phyloP scores from a whole-genome alignment of 2,113 vertebrate genomes.

The Mystacornis crossleyi region DNA sequence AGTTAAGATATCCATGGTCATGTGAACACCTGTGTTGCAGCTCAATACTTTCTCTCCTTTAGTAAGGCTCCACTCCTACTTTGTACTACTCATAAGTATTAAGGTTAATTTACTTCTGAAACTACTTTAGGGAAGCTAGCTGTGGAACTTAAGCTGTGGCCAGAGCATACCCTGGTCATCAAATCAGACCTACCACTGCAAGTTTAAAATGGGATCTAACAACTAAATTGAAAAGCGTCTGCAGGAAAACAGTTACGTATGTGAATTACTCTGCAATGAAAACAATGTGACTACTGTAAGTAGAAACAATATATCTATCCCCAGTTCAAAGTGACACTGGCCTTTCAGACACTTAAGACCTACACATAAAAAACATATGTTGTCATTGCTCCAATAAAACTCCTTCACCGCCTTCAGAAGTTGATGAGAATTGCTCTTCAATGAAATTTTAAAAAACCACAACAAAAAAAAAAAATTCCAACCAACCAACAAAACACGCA shows the following conservation, averaged over 20 bases:
- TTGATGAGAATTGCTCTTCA: background rate
- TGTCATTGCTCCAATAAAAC: background rate
- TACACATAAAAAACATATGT: background rate
- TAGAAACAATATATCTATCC: background rate
- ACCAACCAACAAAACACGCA: background rate
- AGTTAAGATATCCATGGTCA: background rate
- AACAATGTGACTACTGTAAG: background rate
- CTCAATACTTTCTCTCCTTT: background rate
- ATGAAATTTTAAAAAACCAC: background rate
- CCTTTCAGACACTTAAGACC: background rate
- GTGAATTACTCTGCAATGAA: background rate
- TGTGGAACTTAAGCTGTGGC: background rate
- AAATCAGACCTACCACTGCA: background rate
- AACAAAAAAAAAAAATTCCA: background rate
- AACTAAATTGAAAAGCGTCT: background rate
- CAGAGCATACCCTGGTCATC: background rate
- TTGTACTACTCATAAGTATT: background rate
- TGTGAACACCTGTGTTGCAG: background rate
- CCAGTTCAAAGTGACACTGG: background rate
- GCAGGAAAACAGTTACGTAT: background rate
- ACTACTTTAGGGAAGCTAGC: background rate
- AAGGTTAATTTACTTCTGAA: background rate
- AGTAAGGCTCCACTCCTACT: background rate
- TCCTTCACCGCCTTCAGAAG: background rate
- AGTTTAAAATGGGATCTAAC: background rate